Base-by-base conservation (phyloP, 2,113 vertebrate genomes). In the Hyla sarda region DNA sequence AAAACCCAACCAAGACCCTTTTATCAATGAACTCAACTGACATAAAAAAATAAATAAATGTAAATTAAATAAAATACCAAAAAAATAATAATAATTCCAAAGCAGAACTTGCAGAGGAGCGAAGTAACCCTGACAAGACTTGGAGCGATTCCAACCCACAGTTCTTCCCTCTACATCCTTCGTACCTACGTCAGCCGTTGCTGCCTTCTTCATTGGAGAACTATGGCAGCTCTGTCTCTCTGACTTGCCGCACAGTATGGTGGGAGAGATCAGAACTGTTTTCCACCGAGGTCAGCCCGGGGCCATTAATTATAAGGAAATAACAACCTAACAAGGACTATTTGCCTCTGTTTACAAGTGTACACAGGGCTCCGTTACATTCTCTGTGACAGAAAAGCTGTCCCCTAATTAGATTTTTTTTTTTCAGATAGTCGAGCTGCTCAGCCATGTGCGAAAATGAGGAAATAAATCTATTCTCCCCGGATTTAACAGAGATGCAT, bases 401-500 rank as follows among this genome's bases (percentile, higher is more conserved):
- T 67, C 50, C 45, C 5, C 56, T 85, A 85, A 85, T 85, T 85
- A 85, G 72, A 67, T 85, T 77, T 84, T 73, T 82, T n/a, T n/a
- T 54, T 50, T 81, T 25, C 32, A 34, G 6, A 75, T 45, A 67
- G 34, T 67, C 37, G 19, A 50, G 72, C 73, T 77, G 58, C 58
- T 41, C 41, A 65, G 73, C 58, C 73, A 77, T 85, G 71, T 84
- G 56, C 41, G 76, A 77, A 85, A 85, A 34, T 16, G 11, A 47
- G 71, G 73, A 84, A 84, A 84, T 65, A 65, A 84, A 76, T 65
- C 58, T 23, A 52, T 65, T 85, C 83, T 69, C 45, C 28, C 17
- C 16, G 74, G 74, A 77, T 75, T 32, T 75, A 62, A 25, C 9
- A 32, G 37, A 74, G 12, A 74, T 71, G 32, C 19, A 52, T 45